A percentile compares a stretch with the other conserved stretches of the same genome.
Evolutionary conservation across 2,797 vertebrate species (phyloP).

Genomic region (Rachycentron canadum): DNA sequence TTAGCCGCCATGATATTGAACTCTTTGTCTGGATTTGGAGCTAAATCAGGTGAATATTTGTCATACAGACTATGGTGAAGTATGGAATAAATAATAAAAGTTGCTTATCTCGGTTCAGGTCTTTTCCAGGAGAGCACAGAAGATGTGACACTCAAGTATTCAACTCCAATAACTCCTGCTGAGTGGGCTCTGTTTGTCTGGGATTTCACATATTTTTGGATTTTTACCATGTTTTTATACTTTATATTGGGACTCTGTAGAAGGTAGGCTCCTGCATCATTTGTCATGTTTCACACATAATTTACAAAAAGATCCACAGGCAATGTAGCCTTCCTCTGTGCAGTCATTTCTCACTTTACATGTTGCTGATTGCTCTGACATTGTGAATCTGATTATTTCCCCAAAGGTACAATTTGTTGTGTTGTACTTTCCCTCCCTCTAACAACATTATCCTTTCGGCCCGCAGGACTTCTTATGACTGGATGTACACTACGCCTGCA

Average conservation of each 20-base stretch:
- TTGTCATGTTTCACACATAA: slow-evolving; percentile 26
- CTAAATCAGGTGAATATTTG: slow-evolving; percentile 65
- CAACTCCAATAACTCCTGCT: slow-evolving; percentile 71
- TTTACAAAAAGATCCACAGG: slow-evolving; percentile 9
- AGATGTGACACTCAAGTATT: slow-evolving; percentile 70
- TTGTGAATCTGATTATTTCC: slow-evolving; percentile 54
- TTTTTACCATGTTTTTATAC: slow-evolving; percentile 76
- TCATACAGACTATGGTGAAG: neutral
- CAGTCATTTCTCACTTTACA: slow-evolving; percentile 50
- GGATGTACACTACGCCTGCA: slow-evolving; percentile 77
- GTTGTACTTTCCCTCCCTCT: slow-evolving; percentile 20
- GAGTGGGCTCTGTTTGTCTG: slow-evolving; percentile 75
- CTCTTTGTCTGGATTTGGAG: slow-evolving; percentile 63
- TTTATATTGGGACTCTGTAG: slow-evolving; percentile 71
- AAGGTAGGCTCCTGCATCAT: slow-evolving; percentile 64
- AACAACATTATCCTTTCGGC: slow-evolving; percentile 45
- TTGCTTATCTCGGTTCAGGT: slow-evolving; percentile 51
- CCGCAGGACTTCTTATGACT: slow-evolving; percentile 68
- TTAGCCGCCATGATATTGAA: slow-evolving; percentile 63
- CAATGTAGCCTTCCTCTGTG: slow-evolving; percentile 42
- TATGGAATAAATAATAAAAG: neutral
- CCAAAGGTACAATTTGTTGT: slow-evolving; percentile 39
- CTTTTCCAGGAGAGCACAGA: slow-evolving; percentile 72
- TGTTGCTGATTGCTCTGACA: slow-evolving; percentile 46
- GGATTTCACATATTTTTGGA: slow-evolving; percentile 75